Conservation (phyloP, 2,888 invertebrate genomes). For the Parnassius smintheus region DNA sequence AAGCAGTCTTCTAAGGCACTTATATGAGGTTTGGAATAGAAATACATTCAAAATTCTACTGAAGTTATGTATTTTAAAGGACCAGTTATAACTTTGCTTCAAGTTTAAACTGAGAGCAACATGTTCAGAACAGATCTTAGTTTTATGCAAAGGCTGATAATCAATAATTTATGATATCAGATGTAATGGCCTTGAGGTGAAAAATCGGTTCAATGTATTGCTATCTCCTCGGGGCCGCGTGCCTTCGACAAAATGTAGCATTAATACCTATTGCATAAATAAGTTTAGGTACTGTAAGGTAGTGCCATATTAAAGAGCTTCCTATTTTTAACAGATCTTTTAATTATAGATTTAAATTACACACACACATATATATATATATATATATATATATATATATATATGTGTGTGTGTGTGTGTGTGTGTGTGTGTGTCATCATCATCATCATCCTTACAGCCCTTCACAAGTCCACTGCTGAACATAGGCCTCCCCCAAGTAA, state of each 20-base stretch:
- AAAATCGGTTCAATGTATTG: neutral
- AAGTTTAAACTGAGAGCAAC: constrained; percentile 3
- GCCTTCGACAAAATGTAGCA: constrained; percentile 25
- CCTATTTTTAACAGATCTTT: constrained; percentile 64
- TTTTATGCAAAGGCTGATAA: neutral
- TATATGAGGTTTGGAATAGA: no score
- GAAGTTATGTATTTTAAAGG: no score
- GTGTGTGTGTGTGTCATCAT: no score
- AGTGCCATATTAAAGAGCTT: constrained; percentile 82
- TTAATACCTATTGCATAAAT: constrained; percentile 29
- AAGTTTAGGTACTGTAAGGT: constrained; percentile 63
- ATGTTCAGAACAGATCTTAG: constrained; percentile 1
- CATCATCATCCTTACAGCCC: no score
- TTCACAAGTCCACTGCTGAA: no score
- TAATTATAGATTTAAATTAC: constrained; percentile 20
- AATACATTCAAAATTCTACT: no score
- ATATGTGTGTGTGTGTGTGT: no score
- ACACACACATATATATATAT: no score
- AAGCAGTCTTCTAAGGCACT: no score
- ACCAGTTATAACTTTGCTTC: no score
- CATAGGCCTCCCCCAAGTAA: no score
- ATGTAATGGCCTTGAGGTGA: neutral
- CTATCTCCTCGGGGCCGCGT: constrained; percentile 19
- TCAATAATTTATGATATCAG: neutral
- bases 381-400: no score